A percentile compares a stretch with the other conserved stretches of the same genome.
phyloP scores from a whole-genome alignment of 2,113 vertebrate species.

The Malurus cyaneus region DNA sequence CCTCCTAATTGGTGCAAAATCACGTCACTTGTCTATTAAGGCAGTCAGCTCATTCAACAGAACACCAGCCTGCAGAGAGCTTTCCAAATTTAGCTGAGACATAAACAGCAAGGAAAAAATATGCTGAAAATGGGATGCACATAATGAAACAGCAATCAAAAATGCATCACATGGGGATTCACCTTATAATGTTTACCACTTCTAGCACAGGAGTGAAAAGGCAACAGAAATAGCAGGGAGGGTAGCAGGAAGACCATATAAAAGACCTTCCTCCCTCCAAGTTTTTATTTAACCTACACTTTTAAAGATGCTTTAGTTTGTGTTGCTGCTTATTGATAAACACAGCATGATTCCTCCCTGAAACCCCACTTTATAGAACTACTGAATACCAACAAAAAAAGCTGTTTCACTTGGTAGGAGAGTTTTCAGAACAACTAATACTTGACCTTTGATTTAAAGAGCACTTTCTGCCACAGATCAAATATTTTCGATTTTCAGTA shows the following conservation, averaged over 20 bases:
- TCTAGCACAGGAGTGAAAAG: not conserved
- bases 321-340: not conserved
- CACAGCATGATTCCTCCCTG: not conserved
- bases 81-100: conserved; percentile 57
- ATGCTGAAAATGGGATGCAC: not conserved
- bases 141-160: conserved; percentile 14
- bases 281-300: not conserved
- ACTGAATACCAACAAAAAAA: not conserved
- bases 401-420: not conserved
- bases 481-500: not conserved
- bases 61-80: conserved; percentile 24
- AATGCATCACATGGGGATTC: not conserved
- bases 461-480: not conserved
- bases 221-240: not conserved
- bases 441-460: conserved; percentile 6
- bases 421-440: not conserved
- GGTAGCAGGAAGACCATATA: not conserved
- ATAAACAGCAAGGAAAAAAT: conserved; percentile 40
- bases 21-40: not conserved
- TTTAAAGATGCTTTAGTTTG: not conserved
- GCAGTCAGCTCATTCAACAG: conserved; percentile 16
- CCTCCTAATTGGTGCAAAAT: conserved; percentile 14
- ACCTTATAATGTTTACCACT: not conserved
- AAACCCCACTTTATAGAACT: not conserved
- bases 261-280: fast-evolving